Conservation (phyloP, 2,888 invertebrate species). For the Branchipolynoe longqiensis region DNA sequence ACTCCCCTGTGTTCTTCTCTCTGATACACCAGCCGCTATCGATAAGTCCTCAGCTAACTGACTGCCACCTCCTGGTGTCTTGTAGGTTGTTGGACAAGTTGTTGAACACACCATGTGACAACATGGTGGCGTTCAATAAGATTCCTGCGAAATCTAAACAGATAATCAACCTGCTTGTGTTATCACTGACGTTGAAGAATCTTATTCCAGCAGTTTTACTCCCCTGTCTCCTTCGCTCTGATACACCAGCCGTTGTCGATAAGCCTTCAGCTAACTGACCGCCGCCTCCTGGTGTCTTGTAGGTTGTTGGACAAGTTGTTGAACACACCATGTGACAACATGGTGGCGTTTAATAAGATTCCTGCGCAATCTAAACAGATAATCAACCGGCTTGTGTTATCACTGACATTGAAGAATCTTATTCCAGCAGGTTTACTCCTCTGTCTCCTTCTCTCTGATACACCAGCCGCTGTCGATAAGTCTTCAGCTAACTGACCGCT, state of each 20-base stretch:
- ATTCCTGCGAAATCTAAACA: too few species aligned
- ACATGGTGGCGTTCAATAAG: too few species aligned
- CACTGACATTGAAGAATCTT: neutral
- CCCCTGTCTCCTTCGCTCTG: neutral
- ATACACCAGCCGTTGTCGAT: neutral
- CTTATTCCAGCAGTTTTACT: neutral
- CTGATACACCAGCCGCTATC: neutral
- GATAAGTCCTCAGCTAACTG: neutral
- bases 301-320: too few species aligned
- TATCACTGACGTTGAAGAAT: neutral
- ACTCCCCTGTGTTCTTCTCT: neutral
- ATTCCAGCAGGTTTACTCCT: neutral
- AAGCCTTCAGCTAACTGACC: neutral
- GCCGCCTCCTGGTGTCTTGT: too few species aligned
- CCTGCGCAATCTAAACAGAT: too few species aligned
- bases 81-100: too few species aligned
- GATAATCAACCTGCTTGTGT: too few species aligned
- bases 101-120: too few species aligned
- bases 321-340: too few species aligned
- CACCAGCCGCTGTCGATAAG: neutral
- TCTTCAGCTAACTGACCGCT: neutral
- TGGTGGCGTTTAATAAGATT: too few species aligned
- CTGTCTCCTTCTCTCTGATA: neutral
- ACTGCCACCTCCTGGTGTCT: too few species aligned
- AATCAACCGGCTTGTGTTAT: too few species aligned